Conservation (phyloP, 2,888 invertebrate genomes). For the Catocala nupta region DNA sequence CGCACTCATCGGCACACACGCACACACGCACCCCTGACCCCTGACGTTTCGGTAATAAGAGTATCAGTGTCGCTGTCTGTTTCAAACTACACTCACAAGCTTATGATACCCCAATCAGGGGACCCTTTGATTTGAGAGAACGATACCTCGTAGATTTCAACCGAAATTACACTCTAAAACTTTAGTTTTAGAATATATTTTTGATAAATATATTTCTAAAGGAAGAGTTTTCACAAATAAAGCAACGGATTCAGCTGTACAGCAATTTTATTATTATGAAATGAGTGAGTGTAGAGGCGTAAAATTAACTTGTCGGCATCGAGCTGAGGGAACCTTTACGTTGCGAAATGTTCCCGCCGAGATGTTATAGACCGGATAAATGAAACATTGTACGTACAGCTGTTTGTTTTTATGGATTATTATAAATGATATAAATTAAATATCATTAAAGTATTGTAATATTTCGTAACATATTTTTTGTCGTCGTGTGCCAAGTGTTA, state of each 20-base stretch:
- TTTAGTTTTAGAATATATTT: conserved; percentile 27
- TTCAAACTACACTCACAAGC: conserved; percentile 76
- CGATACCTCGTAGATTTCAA: conserved; percentile 39
- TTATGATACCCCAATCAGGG: conserved; percentile 79
- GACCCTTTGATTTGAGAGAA: conserved; percentile 72
- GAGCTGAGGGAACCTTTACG: conserved; percentile 47
- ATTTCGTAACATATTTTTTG: no score
- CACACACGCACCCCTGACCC: conserved; percentile 61
- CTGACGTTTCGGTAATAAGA: conserved; percentile 71
- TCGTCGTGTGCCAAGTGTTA: no score
- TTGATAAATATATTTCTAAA: conserved; percentile 13
- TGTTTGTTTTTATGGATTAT: conserved; percentile 26
- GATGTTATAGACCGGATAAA: conserved; percentile 39
- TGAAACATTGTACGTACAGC: conserved; percentile 40
- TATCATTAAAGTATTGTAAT: no score
- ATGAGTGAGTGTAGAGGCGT: conserved; percentile 64
- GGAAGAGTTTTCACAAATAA: conserved; percentile 59
- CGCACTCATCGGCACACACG: conserved; percentile 28
- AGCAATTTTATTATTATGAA: conserved; percentile 68
- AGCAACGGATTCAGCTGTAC: conserved; percentile 57
- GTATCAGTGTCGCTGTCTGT: conserved; percentile 73
- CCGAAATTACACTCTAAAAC: conserved; percentile 48
- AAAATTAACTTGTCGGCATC: conserved; percentile 63
- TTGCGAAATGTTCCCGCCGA: conserved; percentile 46
- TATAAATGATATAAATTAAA: no score